phyloP scores from a whole-genome alignment of 2,113 vertebrate species.

The Sialia sialis region DNA sequence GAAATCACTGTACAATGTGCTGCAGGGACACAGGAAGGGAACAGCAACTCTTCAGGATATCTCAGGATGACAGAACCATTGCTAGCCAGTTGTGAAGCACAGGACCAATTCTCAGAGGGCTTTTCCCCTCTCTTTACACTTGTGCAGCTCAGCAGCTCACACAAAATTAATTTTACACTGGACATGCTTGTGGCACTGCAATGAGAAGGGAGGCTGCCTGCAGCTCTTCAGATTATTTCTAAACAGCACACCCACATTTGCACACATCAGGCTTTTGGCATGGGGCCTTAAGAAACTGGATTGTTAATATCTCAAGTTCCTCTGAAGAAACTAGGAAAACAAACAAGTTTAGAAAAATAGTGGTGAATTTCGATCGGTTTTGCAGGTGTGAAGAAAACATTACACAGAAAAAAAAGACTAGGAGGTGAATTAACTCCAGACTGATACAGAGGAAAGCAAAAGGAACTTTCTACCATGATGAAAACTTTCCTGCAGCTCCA shows the following conservation, averaged over 20 bases:
- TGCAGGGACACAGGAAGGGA: background rate
- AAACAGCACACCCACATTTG: background rate
- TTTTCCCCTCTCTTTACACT: background rate
- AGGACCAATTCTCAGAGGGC: fast-evolving
- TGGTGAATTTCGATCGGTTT: background rate
- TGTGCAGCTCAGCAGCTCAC: background rate
- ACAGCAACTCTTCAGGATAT: background rate
- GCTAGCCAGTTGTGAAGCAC: background rate
- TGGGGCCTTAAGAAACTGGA: background rate
- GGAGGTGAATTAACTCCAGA: background rate
- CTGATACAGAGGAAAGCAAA: background rate
- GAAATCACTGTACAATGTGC: background rate
- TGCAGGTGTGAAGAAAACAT: background rate
- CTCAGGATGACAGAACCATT: background rate
- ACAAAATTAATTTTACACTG: background rate
- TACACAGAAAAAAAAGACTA: background rate
- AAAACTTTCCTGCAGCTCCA: conserved; percentile 4
- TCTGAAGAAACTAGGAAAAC: background rate
- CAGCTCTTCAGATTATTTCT: background rate
- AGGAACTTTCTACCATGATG: background rate
- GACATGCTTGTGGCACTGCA: background rate
- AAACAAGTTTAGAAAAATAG: background rate
- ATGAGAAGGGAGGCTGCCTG: background rate
- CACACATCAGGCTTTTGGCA: background rate
- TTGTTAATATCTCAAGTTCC: background rate